Percentiles rank a stretch among this genome's conserved stretches.
Evolutionary conservation across 2,888 invertebrate genomes (phyloP).

Genomic region (Resseliella maxima): DNA sequence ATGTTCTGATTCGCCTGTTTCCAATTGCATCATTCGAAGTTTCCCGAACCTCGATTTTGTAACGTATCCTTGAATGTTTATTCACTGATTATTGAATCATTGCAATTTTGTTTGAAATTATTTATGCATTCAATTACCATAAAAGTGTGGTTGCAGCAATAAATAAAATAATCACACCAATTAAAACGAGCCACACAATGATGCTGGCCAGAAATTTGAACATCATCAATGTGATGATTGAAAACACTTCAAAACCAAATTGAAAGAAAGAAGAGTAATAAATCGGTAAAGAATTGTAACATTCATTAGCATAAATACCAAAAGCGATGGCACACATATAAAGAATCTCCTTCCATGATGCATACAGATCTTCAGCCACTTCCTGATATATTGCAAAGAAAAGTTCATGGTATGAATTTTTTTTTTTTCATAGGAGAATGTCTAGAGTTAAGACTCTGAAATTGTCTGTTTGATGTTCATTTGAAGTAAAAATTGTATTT

Average conservation of each 20-base stretch:
- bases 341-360: conserved; percentile 72
- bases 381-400: conserved; percentile 64
- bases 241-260: conserved; percentile 63
- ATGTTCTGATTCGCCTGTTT: conserved; percentile 64
- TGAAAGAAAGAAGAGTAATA: background rate
- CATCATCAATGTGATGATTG: conserved; percentile 70
- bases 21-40: conserved; percentile 57
- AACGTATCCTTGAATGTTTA: conserved; percentile 56
- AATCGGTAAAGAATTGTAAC: too few species aligned
- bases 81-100: too few species aligned
- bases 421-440: too few species aligned
- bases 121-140: too few species aligned
- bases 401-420: background rate
- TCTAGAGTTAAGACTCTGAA: too few species aligned
- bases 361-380: conserved; percentile 72
- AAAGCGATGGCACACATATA: conserved; percentile 72
- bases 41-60: conserved; percentile 37
- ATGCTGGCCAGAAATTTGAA: conserved; percentile 72
- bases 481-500: background rate
- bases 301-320: conserved; percentile 66
- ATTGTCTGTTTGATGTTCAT: too few species aligned
- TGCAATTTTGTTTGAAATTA: too few species aligned
- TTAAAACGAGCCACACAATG: conserved; percentile 74
- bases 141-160: conserved; percentile 71
- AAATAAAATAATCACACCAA: conserved; percentile 69